These are phyloP conservation scores for Chirona hameri DNA, from an alignment of 2,888 invertebrate genomes.

Conservation along the genomic window DNA sequence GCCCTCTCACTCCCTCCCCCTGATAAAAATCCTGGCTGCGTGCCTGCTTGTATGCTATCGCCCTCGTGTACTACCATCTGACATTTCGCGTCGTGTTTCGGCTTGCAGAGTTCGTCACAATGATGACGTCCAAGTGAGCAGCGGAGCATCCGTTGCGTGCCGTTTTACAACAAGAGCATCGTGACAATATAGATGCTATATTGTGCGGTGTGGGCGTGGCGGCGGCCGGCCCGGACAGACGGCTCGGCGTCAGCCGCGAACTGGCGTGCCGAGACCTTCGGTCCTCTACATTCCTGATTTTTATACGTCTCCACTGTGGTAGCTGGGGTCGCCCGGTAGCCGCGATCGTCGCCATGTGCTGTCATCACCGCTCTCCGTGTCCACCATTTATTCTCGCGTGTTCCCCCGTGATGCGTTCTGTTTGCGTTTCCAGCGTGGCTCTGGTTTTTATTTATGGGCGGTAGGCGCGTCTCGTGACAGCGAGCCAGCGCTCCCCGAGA, in stretches of 20 bases:
- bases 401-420: constrained; percentile 12
- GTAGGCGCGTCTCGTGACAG: background rate
- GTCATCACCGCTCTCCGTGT: background rate
- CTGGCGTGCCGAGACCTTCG: background rate
- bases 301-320: background rate
- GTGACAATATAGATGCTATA: constrained; percentile 34
- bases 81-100: constrained; percentile 42
- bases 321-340: background rate
- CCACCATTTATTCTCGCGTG: constrained; percentile 2
- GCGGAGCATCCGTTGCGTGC: constrained; percentile 3
- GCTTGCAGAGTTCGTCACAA: constrained; percentile 93
- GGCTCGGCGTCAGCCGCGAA: background rate
- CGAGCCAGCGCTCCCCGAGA: background rate
- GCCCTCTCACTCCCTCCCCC: too few species aligned
- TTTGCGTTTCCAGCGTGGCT: constrained; percentile 2
- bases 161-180: background rate
- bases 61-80: too few species aligned
- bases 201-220: constrained; percentile 24
- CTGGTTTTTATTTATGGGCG: background rate
- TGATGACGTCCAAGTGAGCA: constrained; percentile 97
- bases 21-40: too few species aligned
- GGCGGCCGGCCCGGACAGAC: background rate
- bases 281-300: constrained; percentile 4
- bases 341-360: background rate
- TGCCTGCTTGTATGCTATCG: too few species aligned